Percentiles rank a stretch among this genome's conserved stretches.
Evolutionary conservation across 2,888 invertebrate species (phyloP).

Genomic region (Eupeodes luniger): DNA sequence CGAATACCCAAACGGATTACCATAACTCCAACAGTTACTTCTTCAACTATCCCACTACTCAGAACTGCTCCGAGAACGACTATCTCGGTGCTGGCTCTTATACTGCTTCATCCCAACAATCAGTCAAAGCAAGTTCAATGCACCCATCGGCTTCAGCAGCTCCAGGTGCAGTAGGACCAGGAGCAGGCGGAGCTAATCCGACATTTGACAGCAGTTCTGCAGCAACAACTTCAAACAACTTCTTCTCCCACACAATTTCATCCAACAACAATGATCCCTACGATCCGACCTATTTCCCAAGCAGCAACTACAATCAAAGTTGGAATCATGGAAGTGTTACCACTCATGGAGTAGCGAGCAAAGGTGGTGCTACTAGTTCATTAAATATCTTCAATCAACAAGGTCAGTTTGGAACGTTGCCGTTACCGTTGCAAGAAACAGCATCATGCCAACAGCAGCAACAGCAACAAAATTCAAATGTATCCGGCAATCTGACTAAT

Average conservation of each 20-base stretch:
- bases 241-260: conserved; percentile 55
- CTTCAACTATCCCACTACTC: conserved; percentile 74
- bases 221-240: conserved; percentile 29
- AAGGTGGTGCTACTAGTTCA: not conserved
- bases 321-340: conserved; percentile 46
- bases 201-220: conserved; percentile 39
- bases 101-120: conserved; percentile 12
- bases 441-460: conserved; percentile 36
- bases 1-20: conserved; percentile 52
- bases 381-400: conserved; percentile 51
- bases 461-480: conserved; percentile 46
- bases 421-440: conserved; percentile 40
- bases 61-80: conserved; percentile 73
- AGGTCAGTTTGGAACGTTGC: conserved; percentile 37
- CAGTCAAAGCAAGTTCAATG: conserved; percentile 50
- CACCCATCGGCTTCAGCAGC: conserved; percentile 26
- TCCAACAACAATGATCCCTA: conserved; percentile 66
- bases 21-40: conserved; percentile 67
- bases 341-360: not conserved
- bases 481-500: conserved; percentile 86
- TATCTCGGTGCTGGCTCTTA: conserved; percentile 68
- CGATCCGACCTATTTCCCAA: conserved; percentile 68
- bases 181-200: not conserved
- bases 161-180: conserved; percentile 1
- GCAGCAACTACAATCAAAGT: conserved; percentile 65